Evolutionary conservation across 1,140 invertebrate species (phyloP).

Genomic region (Neocloeon triangulifer): DNA sequence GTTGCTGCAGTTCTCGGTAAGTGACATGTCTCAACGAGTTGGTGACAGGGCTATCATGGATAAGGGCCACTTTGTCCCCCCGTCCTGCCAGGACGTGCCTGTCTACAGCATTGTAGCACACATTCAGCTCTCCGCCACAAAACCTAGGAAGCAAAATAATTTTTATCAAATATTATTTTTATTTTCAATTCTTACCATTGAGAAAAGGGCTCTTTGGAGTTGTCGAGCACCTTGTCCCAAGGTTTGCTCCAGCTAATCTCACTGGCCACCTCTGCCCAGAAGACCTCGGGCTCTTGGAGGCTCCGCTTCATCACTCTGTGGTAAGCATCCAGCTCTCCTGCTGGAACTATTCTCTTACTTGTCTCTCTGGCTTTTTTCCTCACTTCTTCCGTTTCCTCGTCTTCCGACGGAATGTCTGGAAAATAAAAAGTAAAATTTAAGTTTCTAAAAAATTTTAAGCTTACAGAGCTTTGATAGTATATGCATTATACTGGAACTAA

Average conservation of each 20-base stretch:
- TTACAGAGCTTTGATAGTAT: too few species aligned
- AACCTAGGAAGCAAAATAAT: constrained; percentile 29
- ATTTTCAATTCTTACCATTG: constrained; percentile 45
- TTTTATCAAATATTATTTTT: not conserved
- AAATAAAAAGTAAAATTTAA: too few species aligned
- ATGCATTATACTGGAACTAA: too few species aligned
- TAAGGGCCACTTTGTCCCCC: constrained; percentile 56
- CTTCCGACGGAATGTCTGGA: too few species aligned
- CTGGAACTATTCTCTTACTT: too few species aligned
- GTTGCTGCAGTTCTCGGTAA: constrained; percentile 54
- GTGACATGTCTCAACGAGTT: constrained; percentile 48
- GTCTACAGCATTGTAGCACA: constrained; percentile 82
- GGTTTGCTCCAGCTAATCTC: constrained; percentile 58
- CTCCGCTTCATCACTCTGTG: constrained; percentile 40
- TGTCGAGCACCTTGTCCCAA: constrained; percentile 64
- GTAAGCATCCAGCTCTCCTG: constrained; percentile 20
- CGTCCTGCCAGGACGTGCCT: constrained; percentile 59
- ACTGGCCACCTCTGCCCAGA: constrained; percentile 59
- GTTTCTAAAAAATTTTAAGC: too few species aligned
- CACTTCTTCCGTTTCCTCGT: too few species aligned
- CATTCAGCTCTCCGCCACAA: constrained; percentile 72
- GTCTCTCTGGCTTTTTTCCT: too few species aligned
- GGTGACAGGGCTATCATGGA: constrained; percentile 76
- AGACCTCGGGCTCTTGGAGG: constrained; percentile 54
- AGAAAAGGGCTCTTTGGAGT: constrained; percentile 59